Evolutionary conservation across 2,797 vertebrate genomes (phyloP).

Genomic region (Neoniphon sammara): DNA sequence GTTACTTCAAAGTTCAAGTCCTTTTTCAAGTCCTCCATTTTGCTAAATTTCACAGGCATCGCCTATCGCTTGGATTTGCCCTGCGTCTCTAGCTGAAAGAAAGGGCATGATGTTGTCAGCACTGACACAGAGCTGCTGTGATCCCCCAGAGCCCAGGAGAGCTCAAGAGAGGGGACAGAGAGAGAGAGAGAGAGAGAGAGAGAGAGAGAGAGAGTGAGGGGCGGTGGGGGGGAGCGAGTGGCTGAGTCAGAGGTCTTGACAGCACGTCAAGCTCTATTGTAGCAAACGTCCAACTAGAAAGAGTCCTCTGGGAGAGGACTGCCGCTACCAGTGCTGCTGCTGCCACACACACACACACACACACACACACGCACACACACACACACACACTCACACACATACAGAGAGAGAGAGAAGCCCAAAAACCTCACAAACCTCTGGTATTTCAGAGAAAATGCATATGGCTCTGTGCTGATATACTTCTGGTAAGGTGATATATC

Average conservation of each 20-base stretch:
- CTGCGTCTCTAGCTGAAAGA: neutral
- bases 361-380: slow-evolving; percentile 14
- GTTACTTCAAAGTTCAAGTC: no score
- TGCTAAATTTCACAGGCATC: neutral
- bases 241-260: slow-evolving; percentile 46
- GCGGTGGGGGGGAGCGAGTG: slow-evolving; percentile 8
- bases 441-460: neutral
- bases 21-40: neutral
- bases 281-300: slow-evolving; percentile 27
- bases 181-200: neutral
- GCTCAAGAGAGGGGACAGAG: neutral
- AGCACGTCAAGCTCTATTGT: slow-evolving; percentile 45
- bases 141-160: slow-evolving; percentile 1
- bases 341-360: slow-evolving; percentile 4
- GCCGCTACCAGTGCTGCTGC: slow-evolving; percentile 29
- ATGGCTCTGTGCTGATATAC: neutral
- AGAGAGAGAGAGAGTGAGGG: neutral
- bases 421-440: neutral
- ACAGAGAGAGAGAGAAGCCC: no score
- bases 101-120: slow-evolving; percentile 11
- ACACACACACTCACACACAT: no score
- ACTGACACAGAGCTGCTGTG: slow-evolving; percentile 34
- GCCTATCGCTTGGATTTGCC: slow-evolving; percentile 17
- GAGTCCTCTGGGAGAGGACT: slow-evolving; percentile 38
- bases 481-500: neutral